A percentile compares a stretch with the other conserved stretches of the same genome.
Evolutionary conservation across 2,797 vertebrate species (phyloP).

Genomic region (Falco biarmicus): DNA sequence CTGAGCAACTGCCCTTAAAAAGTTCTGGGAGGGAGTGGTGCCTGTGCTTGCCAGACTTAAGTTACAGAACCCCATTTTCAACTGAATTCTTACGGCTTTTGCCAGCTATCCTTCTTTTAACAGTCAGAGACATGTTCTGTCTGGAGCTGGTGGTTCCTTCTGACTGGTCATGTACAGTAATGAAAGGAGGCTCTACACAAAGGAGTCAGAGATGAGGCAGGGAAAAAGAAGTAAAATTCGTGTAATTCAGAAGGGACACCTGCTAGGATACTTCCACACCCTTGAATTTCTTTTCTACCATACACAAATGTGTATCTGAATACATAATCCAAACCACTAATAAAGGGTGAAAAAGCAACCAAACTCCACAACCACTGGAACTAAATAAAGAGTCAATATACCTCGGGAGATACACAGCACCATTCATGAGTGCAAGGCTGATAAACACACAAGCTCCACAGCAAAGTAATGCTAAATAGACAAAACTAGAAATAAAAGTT

Average conservation of each 20-base stretch:
- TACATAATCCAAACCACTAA: background rate
- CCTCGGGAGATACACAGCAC: background rate
- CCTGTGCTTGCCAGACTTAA: background rate
- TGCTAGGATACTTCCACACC: background rate
- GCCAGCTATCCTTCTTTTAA: background rate
- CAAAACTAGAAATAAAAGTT: fast-evolving
- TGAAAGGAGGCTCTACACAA: background rate
- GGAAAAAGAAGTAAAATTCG: background rate
- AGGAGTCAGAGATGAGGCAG: background rate
- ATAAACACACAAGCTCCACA: fast-evolving
- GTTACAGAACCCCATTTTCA: background rate
- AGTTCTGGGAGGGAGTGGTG: background rate
- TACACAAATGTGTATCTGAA: background rate
- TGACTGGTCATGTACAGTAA: background rate
- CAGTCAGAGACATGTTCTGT: background rate
- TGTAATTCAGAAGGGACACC: background rate
- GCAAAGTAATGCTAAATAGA: background rate
- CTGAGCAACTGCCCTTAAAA: background rate
- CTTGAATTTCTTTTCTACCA: background rate
- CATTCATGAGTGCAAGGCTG: background rate
- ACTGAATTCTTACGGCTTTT: background rate
- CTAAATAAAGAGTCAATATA: background rate
- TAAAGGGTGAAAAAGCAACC: background rate
- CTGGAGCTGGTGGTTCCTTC: background rate
- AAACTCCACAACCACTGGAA: background rate